These are phyloP conservation scores for Characodon lateralis DNA, from an alignment of 2,797 vertebrate genomes.

Conservation along the genomic window DNA sequence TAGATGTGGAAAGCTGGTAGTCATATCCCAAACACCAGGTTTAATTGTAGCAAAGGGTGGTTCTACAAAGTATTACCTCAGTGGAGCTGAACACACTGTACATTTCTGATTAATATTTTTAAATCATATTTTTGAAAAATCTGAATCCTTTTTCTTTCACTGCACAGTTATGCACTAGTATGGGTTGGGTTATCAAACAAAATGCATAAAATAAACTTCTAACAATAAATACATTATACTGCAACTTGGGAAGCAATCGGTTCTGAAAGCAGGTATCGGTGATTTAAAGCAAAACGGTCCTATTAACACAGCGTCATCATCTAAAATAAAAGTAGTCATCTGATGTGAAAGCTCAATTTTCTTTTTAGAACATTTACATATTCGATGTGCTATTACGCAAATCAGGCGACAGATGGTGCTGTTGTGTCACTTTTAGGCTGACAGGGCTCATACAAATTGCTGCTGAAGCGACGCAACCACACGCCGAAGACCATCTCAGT, in stretches of 20 bases:
- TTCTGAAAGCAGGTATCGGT: not conserved
- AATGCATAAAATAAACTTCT: not conserved
- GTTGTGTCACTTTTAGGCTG: constrained; percentile 30
- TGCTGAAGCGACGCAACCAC: not conserved
- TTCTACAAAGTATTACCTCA: not conserved
- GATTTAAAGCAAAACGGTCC: not conserved
- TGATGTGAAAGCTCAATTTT: not conserved
- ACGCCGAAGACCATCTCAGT: not conserved
- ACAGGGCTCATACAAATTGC: not conserved
- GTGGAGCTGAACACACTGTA: too few relatives aligned
- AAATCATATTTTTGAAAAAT: not conserved
- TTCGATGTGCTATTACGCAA: rapidly evolving
- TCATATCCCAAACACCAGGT: not conserved
- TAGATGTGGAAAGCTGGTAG: not conserved
- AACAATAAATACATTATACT: not conserved
- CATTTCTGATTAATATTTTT: not conserved
- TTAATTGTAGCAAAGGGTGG: not conserved
- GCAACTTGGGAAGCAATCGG: not conserved
- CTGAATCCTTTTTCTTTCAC: not conserved
- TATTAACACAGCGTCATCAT: not conserved
- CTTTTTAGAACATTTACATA: not conserved
- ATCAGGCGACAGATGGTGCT: constrained; percentile 41
- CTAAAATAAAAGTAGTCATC: not conserved
- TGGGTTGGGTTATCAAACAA: not conserved
- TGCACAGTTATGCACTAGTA: not conserved